phyloP scores from a whole-genome alignment of 2,113 vertebrate genomes.

The Orientallactaga bullata region DNA sequence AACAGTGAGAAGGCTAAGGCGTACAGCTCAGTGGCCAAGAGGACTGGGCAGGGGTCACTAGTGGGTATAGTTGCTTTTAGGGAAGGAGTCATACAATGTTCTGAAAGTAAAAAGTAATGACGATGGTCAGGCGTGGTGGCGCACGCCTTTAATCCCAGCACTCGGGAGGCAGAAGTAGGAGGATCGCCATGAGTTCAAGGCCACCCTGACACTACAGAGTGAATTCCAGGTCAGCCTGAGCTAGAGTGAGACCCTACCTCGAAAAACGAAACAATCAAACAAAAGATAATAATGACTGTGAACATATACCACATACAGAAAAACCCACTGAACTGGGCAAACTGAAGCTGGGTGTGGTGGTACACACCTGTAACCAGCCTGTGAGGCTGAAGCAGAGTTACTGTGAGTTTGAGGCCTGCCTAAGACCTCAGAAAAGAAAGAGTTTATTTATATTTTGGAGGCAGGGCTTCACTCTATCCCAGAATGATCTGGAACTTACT shows the following conservation, averaged over 20 bases:
- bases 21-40: background rate
- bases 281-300: background rate
- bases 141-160: too few species aligned
- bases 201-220: too few species aligned
- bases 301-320: background rate
- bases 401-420: background rate
- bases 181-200: too few species aligned
- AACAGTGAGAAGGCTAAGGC: background rate
- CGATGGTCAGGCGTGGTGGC: too few species aligned
- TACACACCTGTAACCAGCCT: background rate
- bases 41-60: background rate
- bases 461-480: background rate
- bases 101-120: background rate
- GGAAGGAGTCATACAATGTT: background rate
- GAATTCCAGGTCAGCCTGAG: too few species aligned
- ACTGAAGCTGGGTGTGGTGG: background rate
- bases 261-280: too few species aligned
- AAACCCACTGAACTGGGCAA: background rate
- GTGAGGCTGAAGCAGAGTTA: background rate
- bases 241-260: too few species aligned
- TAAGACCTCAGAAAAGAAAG: background rate
- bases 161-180: too few species aligned
- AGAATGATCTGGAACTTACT: background rate
- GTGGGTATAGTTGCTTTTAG: background rate
- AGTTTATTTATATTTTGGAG: background rate